A percentile compares a stretch with the other conserved stretches of the same genome.
Conservation (phyloP, 2,888 invertebrate species). For the Coelinius sp. region DNA sequence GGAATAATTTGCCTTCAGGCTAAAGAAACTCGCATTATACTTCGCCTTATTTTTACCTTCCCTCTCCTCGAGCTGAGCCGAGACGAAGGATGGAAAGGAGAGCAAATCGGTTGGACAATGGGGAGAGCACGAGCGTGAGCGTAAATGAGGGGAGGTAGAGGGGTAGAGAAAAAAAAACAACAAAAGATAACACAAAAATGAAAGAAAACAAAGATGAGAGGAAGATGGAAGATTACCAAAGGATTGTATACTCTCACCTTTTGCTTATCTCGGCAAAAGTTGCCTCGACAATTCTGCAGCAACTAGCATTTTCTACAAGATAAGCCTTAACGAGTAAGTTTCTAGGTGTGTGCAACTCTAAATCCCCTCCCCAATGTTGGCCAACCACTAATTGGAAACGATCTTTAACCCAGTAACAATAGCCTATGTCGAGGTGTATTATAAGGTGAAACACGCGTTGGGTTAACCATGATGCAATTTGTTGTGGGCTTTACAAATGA, state of each 20-base stretch:
- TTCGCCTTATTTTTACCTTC: neutral
- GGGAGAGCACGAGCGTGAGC: slow-evolving; percentile 7
- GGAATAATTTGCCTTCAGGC: slow-evolving; percentile 45
- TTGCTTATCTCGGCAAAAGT: slow-evolving; percentile 43
- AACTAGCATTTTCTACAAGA: slow-evolving; percentile 27
- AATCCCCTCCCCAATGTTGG: neutral
- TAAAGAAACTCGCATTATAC: slow-evolving; percentile 28
- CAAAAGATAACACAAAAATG: neutral
- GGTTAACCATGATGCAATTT: slow-evolving; percentile 9
- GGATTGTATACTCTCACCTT: slow-evolving; percentile 37
- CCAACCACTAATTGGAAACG: slow-evolving; percentile 32
- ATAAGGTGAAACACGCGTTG: neutral
- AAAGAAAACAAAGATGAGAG: slow-evolving; percentile 13
- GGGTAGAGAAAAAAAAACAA: neutral
- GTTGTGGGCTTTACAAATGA: neutral
- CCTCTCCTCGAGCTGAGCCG: slow-evolving; percentile 20
- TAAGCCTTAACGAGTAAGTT: slow-evolving; percentile 35
- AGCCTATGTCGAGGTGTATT: neutral
- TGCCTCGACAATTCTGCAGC: slow-evolving; percentile 46
- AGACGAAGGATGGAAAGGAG: slow-evolving; percentile 6
- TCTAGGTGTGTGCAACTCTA: slow-evolving; percentile 18
- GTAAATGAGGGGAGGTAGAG: neutral
- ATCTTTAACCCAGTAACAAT: slow-evolving; percentile 26
- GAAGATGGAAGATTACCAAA: slow-evolving; percentile 23
- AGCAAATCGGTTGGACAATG: slow-evolving; percentile 34